These are phyloP conservation scores for Exaiptasia diaphana DNA, from an alignment of 64 coral and sea anemone genomes.

Conservation along the genomic window DNA sequence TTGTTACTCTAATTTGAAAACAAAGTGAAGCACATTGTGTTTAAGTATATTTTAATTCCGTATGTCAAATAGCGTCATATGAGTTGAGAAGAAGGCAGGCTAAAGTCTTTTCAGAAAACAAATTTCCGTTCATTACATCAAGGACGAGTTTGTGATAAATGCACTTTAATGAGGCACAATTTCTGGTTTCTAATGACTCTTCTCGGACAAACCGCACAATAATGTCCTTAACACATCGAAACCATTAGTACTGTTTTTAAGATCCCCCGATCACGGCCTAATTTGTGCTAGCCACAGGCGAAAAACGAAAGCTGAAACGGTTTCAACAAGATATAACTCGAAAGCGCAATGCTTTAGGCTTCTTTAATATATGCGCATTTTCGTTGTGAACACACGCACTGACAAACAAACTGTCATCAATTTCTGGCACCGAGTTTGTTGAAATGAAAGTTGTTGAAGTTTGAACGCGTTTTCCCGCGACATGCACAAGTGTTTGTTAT, in stretches of 20 bases:
- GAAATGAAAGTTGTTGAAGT: slow-evolving; percentile 11
- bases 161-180: slow-evolving; percentile 84
- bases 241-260: neutral
- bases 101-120: neutral
- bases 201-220: slow-evolving; percentile 55
- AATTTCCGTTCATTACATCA: slow-evolving; percentile 90
- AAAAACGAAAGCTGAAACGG: slow-evolving; percentile 57
- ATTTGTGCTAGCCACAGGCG: slow-evolving; percentile 17
- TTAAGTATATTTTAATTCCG: slow-evolving; percentile 42
- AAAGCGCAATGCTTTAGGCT: slow-evolving; percentile 18
- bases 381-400: slow-evolving; percentile 49
- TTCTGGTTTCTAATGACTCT: slow-evolving; percentile 65
- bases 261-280: neutral
- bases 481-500: slow-evolving; percentile 46
- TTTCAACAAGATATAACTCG: slow-evolving; percentile 29
- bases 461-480: neutral
- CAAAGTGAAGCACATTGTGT: slow-evolving; percentile 43
- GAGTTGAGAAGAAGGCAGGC: neutral
- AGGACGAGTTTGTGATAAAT: slow-evolving; percentile 75
- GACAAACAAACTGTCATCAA: slow-evolving; percentile 41
- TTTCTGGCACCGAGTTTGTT: neutral
- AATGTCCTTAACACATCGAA: slow-evolving; percentile 74
- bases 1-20: neutral
- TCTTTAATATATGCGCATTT: slow-evolving; percentile 84
- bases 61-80: neutral